A percentile compares a stretch with the other conserved stretches of the same genome.
Evolutionary conservation across 2,888 invertebrate genomes (phyloP).

Genomic region (Malacosoma neustria): DNA sequence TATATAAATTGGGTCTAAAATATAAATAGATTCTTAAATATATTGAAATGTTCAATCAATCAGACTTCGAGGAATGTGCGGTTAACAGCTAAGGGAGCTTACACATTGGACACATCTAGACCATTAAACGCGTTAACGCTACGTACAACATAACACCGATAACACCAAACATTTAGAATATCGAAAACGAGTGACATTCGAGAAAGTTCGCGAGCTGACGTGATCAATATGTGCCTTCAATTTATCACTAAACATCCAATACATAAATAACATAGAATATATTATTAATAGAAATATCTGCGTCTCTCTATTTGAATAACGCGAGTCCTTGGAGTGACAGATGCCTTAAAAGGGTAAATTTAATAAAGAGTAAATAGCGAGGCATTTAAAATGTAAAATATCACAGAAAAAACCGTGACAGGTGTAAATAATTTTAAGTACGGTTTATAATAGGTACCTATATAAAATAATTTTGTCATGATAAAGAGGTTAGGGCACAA

Average conservation of each 20-base stretch:
- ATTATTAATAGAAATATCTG: no score
- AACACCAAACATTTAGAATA: constrained; percentile 27
- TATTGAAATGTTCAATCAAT: constrained; percentile 61
- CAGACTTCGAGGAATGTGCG: constrained; percentile 72
- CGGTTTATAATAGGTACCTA: not conserved
- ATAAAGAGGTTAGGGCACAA: constrained; percentile 44
- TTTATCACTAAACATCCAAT: constrained; percentile 29
- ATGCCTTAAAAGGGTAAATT: no score
- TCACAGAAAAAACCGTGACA: not conserved
- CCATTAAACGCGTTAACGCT: constrained; percentile 28
- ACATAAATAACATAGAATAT: constrained; percentile 8
- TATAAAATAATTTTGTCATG: no score
- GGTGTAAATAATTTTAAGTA: not conserved
- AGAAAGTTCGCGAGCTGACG: constrained; percentile 60
- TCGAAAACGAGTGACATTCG: constrained; percentile 62
- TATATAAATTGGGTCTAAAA: constrained; percentile 62
- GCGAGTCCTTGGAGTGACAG: no score
- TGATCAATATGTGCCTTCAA: constrained; percentile 72
- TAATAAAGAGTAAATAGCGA: not conserved
- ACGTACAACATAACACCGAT: constrained; percentile 47
- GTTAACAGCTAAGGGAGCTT: constrained; percentile 41
- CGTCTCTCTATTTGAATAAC: no score
- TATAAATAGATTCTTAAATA: constrained; percentile 60
- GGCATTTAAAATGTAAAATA: not conserved
- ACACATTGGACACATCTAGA: constrained; percentile 44